These are phyloP conservation scores for Euphydryas editha DNA, from an alignment of 2,888 invertebrate species.

Conservation along the genomic window DNA sequence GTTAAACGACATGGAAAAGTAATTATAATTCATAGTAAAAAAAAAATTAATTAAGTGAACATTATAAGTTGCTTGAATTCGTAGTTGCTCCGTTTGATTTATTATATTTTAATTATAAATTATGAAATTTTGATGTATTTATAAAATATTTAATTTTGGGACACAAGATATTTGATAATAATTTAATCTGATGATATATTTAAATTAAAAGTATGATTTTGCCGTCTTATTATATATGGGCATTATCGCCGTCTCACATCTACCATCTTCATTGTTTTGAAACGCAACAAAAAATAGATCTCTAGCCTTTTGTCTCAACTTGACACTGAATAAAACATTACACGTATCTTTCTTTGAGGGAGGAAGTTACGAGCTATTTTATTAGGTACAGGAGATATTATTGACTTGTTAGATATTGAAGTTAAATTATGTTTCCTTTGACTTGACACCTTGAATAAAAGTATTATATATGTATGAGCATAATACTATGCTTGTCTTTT, in stretches of 20 bases:
- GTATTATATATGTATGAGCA: not conserved
- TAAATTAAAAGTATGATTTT: not conserved
- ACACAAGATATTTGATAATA: not conserved
- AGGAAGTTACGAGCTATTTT: slow-evolving; percentile 18
- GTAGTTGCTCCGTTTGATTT: too few relatives aligned
- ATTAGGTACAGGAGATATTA: slow-evolving; percentile 7
- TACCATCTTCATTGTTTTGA: slow-evolving; percentile 24
- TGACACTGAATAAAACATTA: slow-evolving; percentile 38
- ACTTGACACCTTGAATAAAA: not conserved
- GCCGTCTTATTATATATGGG: not conserved
- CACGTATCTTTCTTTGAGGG: slow-evolving; percentile 23
- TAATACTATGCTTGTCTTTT: too few relatives aligned
- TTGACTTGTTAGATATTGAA: not conserved
- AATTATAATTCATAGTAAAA: too few relatives aligned
- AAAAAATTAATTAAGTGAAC: too few relatives aligned
- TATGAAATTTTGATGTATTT: too few relatives aligned
- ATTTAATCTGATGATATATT: not conserved
- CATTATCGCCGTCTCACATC: slow-evolving; percentile 13
- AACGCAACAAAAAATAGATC: slow-evolving; percentile 21
- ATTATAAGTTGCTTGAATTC: too few relatives aligned
- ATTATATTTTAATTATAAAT: too few relatives aligned
- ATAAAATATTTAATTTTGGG: too few relatives aligned
- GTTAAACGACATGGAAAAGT: too few relatives aligned
- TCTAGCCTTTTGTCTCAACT: slow-evolving; percentile 14
- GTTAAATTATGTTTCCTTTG: not conserved